These are phyloP conservation scores for Psittacula echo DNA, from an alignment of 2,797 vertebrate genomes.

Conservation along the genomic window DNA sequence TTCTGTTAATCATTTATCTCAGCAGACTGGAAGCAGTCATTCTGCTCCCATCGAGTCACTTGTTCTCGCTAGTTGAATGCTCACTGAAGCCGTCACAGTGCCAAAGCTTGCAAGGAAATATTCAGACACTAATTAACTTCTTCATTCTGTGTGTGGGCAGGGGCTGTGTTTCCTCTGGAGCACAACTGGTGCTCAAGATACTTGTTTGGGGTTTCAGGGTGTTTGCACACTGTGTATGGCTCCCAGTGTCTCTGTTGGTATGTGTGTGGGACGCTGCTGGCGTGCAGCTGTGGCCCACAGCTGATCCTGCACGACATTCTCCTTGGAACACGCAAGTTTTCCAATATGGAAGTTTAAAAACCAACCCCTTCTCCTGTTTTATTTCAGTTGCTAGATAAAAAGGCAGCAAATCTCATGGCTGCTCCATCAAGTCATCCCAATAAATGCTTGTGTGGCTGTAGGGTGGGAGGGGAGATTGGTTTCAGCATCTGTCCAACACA, in stretches of 20 bases:
- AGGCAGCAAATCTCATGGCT: neutral
- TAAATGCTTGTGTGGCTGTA: neutral
- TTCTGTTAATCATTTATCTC: neutral
- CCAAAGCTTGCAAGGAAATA: slow-evolving; percentile 24
- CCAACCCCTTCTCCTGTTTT: neutral
- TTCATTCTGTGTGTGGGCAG: slow-evolving; percentile 54
- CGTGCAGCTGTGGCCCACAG: too few species aligned
- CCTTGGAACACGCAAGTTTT: neutral
- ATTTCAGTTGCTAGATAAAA: neutral
- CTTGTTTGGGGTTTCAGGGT: slow-evolving; percentile 47
- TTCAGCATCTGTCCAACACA: neutral
- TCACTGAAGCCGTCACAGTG: neutral
- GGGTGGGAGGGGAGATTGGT: neutral
- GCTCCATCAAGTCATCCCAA: neutral
- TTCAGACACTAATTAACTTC: slow-evolving; percentile 55
- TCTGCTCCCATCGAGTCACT: neutral
- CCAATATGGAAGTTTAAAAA: neutral
- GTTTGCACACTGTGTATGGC: slow-evolving; percentile 35
- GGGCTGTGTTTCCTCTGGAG: slow-evolving; percentile 17
- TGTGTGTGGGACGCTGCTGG: slow-evolving; percentile 64
- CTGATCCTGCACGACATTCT: slow-evolving; percentile 4
- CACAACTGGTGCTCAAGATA: slow-evolving; percentile 27
- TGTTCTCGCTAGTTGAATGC: neutral
- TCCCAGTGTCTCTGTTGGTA: slow-evolving; percentile 20
- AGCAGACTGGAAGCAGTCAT: neutral